Evolutionary conservation across 2,797 vertebrate species (phyloP).

Genomic region (Sebastes steindachneri): DNA sequence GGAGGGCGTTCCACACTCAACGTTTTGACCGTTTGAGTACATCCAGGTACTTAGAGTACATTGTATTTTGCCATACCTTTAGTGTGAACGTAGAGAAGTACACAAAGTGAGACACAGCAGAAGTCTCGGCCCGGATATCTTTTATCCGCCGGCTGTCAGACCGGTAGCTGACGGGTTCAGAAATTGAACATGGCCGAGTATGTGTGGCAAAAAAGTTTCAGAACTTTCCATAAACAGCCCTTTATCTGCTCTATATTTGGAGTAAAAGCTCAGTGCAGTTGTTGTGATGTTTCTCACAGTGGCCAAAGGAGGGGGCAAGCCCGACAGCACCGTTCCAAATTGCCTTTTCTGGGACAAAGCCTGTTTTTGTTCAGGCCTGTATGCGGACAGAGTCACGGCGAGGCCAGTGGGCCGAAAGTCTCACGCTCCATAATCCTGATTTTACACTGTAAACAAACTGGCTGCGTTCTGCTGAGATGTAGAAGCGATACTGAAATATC

Average conservation of each 20-base stretch:
- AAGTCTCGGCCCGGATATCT: too few species aligned
- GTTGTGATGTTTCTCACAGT: slow-evolving; percentile 50
- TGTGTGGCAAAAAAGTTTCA: slow-evolving; percentile 14
- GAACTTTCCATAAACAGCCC: neutral
- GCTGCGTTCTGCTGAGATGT: slow-evolving; percentile 23
- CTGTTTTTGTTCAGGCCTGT: slow-evolving; percentile 56
- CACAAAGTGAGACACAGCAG: too few species aligned
- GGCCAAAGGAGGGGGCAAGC: neutral
- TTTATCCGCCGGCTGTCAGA: too few species aligned
- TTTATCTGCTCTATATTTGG: neutral
- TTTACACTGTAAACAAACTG: slow-evolving; percentile 67
- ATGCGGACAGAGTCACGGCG: slow-evolving; percentile 57
- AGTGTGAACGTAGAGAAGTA: too few species aligned
- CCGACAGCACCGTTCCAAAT: slow-evolving; percentile 54
- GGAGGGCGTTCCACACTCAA: too few species aligned
- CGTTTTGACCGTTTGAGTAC: too few species aligned
- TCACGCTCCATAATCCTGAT: slow-evolving; percentile 60
- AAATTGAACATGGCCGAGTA: neutral
- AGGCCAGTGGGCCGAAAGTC: slow-evolving; percentile 62
- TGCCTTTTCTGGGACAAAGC: slow-evolving; percentile 66
- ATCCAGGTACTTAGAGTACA: too few species aligned
- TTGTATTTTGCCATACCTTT: too few species aligned
- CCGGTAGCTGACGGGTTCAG: too few species aligned
- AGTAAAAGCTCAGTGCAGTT: slow-evolving; percentile 24
- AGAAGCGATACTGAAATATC: slow-evolving; percentile 4